Base-by-base conservation (phyloP, 2,888 invertebrate species). In the Drosophila acutilabella region DNA sequence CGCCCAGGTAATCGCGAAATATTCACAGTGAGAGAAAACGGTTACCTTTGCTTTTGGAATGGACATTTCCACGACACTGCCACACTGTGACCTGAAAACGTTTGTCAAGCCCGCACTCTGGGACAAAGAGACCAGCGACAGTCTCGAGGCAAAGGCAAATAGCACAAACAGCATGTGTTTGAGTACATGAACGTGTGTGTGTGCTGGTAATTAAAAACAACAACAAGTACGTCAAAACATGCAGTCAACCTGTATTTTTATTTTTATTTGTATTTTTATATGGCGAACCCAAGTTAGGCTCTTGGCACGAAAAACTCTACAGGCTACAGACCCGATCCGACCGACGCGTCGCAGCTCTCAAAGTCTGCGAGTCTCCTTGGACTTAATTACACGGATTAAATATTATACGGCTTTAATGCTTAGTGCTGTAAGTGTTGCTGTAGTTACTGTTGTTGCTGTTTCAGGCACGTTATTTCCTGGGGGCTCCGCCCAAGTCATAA, bases 341-440 rank as follows among this genome's bases (percentile, higher is more conserved):
- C 16, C 41, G 16, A 26, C 54, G 20, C 44, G n/a, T 42, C 44
- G 20, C 50, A 54, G 51, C 42, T 65, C 40, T 58, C 16, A 40
- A 26, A 58, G 64, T 60, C 52, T 60, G 48, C 42, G 52, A 60
- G 56, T 73, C 74, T 78, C 89, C 89, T 88, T 89, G 84, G 86
- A 86, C 88, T 89, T 87, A 90, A 89, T 89, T 89, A 89, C 80
- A 81, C 75, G 89, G 88, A 88, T 90, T 89, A 89, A 81, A 78
- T 80, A 88, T 82, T 81, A 88, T 84, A 80, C 74, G 89, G 84
- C 77, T 82, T 86, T 84, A 74, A 87, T 87, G 73, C 72, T 60
- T 53, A 56, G 61, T 57, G 60, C 50, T 56, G 50, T 59, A 50
- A 41, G 44, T 53, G 33, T 58, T 56, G 59, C 42, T 57, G 10